Base-by-base conservation (phyloP, 2,888 invertebrate species). In the Cantharis lateralis region DNA sequence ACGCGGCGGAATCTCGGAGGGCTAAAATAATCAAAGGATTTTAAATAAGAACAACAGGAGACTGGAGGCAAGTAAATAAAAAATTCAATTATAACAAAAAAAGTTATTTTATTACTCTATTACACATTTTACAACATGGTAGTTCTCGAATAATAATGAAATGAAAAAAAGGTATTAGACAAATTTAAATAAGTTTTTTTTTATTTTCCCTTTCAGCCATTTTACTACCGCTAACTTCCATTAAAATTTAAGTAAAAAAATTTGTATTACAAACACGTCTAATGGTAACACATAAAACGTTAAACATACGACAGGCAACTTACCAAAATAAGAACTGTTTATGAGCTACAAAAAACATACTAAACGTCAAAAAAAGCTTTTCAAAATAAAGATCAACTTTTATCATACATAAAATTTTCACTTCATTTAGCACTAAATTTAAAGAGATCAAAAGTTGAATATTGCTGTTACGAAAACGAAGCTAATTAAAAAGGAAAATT, bases 251-350 rank as follows among this genome's bases (percentile, higher is more conserved):
- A 69, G 68, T 69, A 73, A n/a, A 24, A 62, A 68, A 69, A 68
- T 73, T 69, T 61, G 62, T 68, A 73, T 73, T 73, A 73, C 73
- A 68, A 69, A 68, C 73, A 73, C 73, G 73, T 73, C 62, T 73
- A 68, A 48, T 73, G 48, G 68, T 68, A 62, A 68, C 62, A 69
- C 68, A 73, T 73, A 73, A 73, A 73, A 68, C 68, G 73, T 69
- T 73, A 73, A 72, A 73, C 68, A 62, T 68, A 69, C 73, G 69
- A 73, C 68, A 68, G 48, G 73, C 18, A 73, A 69, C 73, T 73
- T 73, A 73, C 73, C 62, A 69, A 73, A 73, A 73, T 73, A 73
- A 73, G 73, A 73, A 73, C 73, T 73, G 73, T 73, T 73, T 73
- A 73, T 73, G 48, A 68, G 68, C 62, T 62, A 73, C 68, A 73